Conservation (phyloP, 2,797 vertebrate species). For the Naso thynnoides region DNA sequence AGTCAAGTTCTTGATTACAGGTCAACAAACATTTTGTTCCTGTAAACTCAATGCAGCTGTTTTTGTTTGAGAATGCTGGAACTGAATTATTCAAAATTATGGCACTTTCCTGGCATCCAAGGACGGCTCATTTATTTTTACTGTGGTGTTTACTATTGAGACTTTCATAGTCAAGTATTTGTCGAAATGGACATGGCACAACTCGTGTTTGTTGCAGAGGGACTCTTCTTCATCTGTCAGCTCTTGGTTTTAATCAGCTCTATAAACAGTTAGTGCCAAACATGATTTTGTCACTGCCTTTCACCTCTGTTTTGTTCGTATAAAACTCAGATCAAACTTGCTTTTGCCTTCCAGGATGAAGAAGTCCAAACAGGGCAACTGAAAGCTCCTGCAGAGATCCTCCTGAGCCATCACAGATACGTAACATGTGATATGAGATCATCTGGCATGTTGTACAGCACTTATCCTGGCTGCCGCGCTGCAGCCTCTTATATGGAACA, state of each 20-base stretch:
- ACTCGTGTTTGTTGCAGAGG: neutral
- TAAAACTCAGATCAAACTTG: conserved; percentile 17
- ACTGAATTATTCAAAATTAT: conserved; percentile 21
- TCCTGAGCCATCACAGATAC: conserved; percentile 67
- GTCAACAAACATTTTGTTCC: conserved; percentile 25
- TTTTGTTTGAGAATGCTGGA: conserved; percentile 35
- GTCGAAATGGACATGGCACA: neutral
- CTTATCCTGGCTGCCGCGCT: conserved; percentile 77
- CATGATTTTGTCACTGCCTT: neutral
- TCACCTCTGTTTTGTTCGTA: neutral
- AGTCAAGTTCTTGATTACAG: conserved; percentile 25
- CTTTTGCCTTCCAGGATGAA: conserved; percentile 79
- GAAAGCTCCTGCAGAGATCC: conserved; percentile 52
- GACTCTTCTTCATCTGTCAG: neutral
- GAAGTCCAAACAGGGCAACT: conserved; percentile 75
- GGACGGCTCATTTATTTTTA: conserved; percentile 33
- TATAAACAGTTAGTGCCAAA: neutral
- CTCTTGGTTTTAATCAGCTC: neutral
- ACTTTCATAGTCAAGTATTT: conserved; percentile 17
- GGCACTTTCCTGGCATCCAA: conserved; percentile 22
- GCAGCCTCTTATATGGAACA: conserved; percentile 61
- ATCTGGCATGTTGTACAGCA: conserved; percentile 84
- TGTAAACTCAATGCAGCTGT: conserved; percentile 43
- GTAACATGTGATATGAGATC: conserved; percentile 67
- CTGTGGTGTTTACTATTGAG: conserved; percentile 37